phyloP scores from a whole-genome alignment of 2,888 invertebrate species.

The Noctua janthe region DNA sequence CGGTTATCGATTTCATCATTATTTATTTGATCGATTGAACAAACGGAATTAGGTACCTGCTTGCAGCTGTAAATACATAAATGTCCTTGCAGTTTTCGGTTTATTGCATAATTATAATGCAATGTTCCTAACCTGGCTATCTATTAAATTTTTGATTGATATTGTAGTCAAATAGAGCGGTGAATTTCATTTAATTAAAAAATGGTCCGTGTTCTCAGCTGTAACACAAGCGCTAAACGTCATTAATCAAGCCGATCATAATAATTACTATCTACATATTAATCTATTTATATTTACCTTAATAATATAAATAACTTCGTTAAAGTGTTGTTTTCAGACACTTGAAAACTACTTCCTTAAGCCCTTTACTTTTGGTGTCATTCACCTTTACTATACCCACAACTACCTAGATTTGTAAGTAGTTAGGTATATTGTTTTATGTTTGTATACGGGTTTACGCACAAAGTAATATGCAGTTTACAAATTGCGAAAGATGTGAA shows the following conservation, averaged over 20 bases:
- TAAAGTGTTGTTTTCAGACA: constrained; percentile 42
- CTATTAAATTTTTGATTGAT: constrained; percentile 9
- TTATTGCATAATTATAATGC: not conserved
- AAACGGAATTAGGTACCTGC: not conserved
- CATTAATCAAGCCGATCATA: constrained; percentile 21
- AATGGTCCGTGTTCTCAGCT: not conserved
- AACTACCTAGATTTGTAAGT: constrained; percentile 5
- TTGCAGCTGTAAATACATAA: not conserved
- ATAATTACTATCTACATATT: constrained; percentile 11
- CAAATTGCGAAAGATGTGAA: constrained; percentile 45
- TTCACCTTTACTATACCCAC: constrained; percentile 50
- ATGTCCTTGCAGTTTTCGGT: constrained; percentile 1
- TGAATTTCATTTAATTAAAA: not conserved
- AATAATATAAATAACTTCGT: constrained; percentile 30
- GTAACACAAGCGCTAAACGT: constrained; percentile 9
- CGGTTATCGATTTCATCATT: constrained; percentile 1
- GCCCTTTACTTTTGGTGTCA: constrained; percentile 66
- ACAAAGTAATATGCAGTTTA: constrained; percentile 20
- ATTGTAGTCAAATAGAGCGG: constrained; percentile 1
- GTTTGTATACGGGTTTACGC: constrained; percentile 29
- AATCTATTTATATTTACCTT: constrained; percentile 6
- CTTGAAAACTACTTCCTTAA: constrained; percentile 56
- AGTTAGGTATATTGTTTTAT: constrained; percentile 19
- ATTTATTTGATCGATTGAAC: constrained; percentile 7
- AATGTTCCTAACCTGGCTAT: not conserved